Percentiles rank a stretch among this genome's conserved stretches.
phyloP scores from a whole-genome alignment of 1,140 invertebrate genomes.

The Zeugodacus cucurbitae region DNA sequence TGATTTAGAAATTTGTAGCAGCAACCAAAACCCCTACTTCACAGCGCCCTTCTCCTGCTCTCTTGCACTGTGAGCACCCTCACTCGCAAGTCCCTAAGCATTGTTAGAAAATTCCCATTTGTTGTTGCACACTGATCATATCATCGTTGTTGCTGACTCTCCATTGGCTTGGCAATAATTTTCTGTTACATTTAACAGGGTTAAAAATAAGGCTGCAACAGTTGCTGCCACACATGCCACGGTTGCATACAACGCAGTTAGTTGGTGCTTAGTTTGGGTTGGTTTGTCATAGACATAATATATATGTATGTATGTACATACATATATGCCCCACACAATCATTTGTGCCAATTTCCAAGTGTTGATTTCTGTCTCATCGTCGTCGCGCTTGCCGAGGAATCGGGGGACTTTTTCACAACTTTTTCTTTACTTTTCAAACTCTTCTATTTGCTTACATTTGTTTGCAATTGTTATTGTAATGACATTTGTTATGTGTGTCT shows the following conservation, averaged over 20 bases:
- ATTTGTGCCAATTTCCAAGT: background rate
- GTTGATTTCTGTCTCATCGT: slow-evolving; percentile 11
- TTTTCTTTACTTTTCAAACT: background rate
- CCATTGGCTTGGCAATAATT: background rate
- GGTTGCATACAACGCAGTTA: background rate
- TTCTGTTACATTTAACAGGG: slow-evolving; percentile 16
- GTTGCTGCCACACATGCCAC: background rate
- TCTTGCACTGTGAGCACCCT: background rate
- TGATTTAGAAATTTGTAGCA: slow-evolving; percentile 18
- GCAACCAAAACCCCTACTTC: background rate
- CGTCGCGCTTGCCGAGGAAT: background rate
- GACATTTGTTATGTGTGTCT: background rate
- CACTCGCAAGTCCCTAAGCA: background rate
- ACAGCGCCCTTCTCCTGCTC: background rate
- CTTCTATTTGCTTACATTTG: no score
- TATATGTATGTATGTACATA: background rate
- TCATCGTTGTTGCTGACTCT: background rate
- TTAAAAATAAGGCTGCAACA: background rate
- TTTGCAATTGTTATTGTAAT: background rate
- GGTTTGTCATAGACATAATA: background rate
- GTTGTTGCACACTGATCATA: slow-evolving; percentile 8
- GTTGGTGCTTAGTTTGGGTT: background rate
- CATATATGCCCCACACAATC: background rate
- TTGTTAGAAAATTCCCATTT: background rate
- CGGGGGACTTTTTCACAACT: background rate